A percentile compares a stretch with the other conserved stretches of the same genome.
Conservation (phyloP, 1,140 invertebrate species). For the Forficula auricularia region DNA sequence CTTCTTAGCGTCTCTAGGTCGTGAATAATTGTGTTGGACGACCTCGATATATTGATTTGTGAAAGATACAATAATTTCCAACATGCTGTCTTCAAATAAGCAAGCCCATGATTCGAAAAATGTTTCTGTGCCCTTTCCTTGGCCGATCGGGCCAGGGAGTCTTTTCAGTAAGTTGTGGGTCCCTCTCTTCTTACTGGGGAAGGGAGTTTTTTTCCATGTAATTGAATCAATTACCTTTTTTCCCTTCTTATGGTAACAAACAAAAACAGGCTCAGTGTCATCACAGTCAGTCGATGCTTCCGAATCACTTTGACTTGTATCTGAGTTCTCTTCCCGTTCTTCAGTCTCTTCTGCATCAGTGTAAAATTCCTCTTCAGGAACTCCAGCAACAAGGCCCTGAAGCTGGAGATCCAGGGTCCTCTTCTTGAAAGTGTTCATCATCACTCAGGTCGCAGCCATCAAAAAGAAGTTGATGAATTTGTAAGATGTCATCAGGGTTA, state of each 20-base stretch:
- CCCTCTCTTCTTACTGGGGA: too few species aligned
- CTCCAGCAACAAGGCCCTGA: conserved; percentile 7
- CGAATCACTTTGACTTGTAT: conserved; percentile 10
- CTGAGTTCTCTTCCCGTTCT: conserved; percentile 8
- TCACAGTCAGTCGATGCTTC: conserved; percentile 7
- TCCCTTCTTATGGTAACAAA: conserved; percentile 8
- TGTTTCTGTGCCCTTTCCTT: too few species aligned
- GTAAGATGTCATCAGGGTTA: conserved; percentile 9
- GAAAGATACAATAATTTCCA: conserved; percentile 12
- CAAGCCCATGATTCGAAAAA: too few species aligned
- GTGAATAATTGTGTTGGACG: conserved; percentile 13
- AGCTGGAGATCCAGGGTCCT: conserved; percentile 8
- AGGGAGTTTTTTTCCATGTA: conserved; percentile 10
- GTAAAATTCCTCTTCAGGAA: conserved; percentile 7
- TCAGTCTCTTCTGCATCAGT: conserved; percentile 10
- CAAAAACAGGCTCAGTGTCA: conserved; percentile 1
- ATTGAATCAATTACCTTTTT: conserved; percentile 10
- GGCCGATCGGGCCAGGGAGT: too few species aligned
- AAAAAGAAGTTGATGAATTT: conserved; percentile 11
- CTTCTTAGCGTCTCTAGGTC: conserved; percentile 20
- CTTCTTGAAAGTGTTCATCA: too few species aligned
- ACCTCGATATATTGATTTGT: conserved; percentile 15
- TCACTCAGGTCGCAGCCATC: conserved; percentile 10
- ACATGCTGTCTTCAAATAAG: too few species aligned
- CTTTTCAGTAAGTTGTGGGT: too few species aligned